Evolutionary conservation across 2,797 vertebrate genomes (phyloP), one percentile per base, ranked within the genome.

Genomic region (Myotis pilosus): DNA sequence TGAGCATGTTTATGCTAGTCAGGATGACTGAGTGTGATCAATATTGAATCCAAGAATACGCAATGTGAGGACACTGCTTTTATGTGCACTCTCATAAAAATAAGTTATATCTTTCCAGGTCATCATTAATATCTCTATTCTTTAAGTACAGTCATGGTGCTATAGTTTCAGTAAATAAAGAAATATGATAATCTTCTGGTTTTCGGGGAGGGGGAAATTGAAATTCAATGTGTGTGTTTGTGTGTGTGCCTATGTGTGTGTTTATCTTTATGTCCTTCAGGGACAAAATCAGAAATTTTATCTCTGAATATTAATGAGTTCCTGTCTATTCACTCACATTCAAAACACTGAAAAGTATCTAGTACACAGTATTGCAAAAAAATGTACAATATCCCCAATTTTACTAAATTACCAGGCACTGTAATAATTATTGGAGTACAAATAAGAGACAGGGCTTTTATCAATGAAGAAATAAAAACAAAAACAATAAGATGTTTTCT

Each of bases 231-330:
- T 25, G 2, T 15, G 0, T 68, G 6, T 23, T 68, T 62, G 36
- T 62, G 9, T 75, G 1, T 41, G 8, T 33, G 23, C 25, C 5
- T 51, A 3, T 38, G 5, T 68, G 19, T 78, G 20, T 49, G 11
- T 57, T 5, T 75, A 11, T 41, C 51, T 47, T 47, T 85, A 25
- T 64, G 19, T 57, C 44, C 28, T 91, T 89, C 53, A 55, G 25
- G 92, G 68, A 72, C 3, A 89, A 90, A 91, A 86, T 68, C 30
- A 92, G 33, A 9, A 41, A 72, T 82, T 71, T 90, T 74, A 38
- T 28, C 30, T 79, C 30, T 69, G 69, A 44, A 87, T 74, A 85
- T 89, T 87, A 84, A 60, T 55, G 44, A 87, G 53, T 12, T 74
- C 49, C 10, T 80, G 16, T 74, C 30, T 80, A 5, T 47, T 66